A percentile compares a stretch with the other conserved stretches of the same genome.
These are phyloP conservation scores for Cheilosia pagana DNA, from an alignment of 2,888 invertebrate genomes.

Conservation along the genomic window DNA sequence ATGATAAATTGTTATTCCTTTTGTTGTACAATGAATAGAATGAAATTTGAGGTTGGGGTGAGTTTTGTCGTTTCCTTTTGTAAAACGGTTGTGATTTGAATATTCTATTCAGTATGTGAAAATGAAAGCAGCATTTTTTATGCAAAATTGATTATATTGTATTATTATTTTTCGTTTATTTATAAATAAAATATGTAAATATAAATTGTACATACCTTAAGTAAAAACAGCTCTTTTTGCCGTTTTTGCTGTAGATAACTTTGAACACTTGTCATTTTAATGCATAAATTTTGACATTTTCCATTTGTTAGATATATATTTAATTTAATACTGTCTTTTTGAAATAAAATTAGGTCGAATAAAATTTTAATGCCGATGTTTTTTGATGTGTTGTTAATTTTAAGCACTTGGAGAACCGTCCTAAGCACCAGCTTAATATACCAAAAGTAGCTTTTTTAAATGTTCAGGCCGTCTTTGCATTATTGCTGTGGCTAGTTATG, in stretches of 20 bases:
- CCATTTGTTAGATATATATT: background rate
- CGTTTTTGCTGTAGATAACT: no score
- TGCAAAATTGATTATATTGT: slow-evolving; percentile 26
- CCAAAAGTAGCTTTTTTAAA: no score
- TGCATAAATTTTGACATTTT: background rate
- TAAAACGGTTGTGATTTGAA: slow-evolving; percentile 62
- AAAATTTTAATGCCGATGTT: background rate
- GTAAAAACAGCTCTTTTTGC: background rate
- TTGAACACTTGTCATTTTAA: no score
- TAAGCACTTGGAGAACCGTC: no score
- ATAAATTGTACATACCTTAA: slow-evolving; percentile 6
- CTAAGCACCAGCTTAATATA: no score
- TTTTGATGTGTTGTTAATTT: no score
- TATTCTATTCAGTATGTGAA: slow-evolving; percentile 57
- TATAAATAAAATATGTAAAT: slow-evolving; percentile 14
- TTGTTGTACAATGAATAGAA: background rate
- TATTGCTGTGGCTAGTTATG: no score
- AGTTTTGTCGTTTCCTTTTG: slow-evolving; percentile 50
- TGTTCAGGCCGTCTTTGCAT: no score
- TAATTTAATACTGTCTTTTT: background rate
- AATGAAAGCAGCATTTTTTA: slow-evolving; percentile 26
- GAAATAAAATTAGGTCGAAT: background rate
- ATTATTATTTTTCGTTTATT: slow-evolving; percentile 20
- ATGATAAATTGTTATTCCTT: background rate
- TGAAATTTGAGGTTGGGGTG: slow-evolving; percentile 1